These are phyloP conservation scores for Motacilla tschutschensis DNA, from an alignment of 2,113 vertebrate genomes.

Conservation along the genomic window DNA sequence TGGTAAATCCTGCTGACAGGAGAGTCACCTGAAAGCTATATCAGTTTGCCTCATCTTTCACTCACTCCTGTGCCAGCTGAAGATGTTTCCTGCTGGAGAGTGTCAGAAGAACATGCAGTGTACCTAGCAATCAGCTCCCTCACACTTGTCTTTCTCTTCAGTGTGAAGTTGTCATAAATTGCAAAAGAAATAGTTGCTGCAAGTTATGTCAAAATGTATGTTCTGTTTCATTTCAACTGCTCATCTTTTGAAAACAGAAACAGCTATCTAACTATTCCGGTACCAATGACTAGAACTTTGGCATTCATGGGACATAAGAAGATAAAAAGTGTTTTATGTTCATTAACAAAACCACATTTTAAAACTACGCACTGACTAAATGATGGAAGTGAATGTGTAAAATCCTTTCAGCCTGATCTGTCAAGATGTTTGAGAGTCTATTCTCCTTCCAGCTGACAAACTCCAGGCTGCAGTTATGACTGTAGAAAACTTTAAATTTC, in stretches of 20 bases:
- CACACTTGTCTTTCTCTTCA: neutral
- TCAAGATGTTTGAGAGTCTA: neutral
- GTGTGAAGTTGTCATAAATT: neutral
- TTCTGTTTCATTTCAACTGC: neutral
- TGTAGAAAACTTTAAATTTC: neutral
- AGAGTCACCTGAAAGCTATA: neutral
- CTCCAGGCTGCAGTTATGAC: neutral
- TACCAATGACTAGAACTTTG: neutral
- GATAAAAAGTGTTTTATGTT: neutral
- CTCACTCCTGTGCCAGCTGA: neutral
- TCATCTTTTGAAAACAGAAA: neutral
- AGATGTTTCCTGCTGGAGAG: neutral
- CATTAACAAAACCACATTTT: neutral
- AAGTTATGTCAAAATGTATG: neutral
- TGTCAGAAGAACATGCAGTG: neutral
- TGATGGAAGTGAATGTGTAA: neutral
- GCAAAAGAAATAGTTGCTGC: neutral
- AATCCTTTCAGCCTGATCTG: neutral
- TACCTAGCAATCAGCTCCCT: neutral
- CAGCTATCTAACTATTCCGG: neutral
- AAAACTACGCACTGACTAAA: neutral
- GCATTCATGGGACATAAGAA: neutral
- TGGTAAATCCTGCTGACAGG: neutral
- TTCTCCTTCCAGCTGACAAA: neutral
- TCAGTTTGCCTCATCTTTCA: neutral